Conservation (phyloP, 2,113 vertebrate species). For the Rhinichthys klamathensis region DNA sequence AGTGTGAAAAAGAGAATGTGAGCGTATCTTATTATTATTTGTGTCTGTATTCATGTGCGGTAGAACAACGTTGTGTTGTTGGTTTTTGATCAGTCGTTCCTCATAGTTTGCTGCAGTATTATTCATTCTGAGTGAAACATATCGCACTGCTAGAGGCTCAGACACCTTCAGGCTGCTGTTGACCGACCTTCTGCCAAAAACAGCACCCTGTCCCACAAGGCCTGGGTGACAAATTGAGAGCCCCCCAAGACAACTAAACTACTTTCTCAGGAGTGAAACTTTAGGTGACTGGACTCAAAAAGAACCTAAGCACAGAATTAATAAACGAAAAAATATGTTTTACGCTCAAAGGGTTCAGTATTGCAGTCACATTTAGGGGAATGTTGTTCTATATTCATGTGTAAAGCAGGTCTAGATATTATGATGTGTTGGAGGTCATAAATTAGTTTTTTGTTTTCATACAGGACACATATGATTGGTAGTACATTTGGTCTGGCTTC, state of each 20-base stretch:
- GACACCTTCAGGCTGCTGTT: neutral
- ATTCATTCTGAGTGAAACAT: neutral
- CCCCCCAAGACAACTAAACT: conserved; percentile 2
- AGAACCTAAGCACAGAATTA: neutral
- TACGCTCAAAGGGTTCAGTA: neutral
- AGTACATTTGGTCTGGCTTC: neutral
- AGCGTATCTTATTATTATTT: neutral
- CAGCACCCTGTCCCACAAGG: conserved; percentile 22
- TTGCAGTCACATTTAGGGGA: neutral
- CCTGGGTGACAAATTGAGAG: conserved; percentile 9
- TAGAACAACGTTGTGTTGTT: neutral
- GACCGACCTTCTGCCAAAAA: conserved; percentile 35
- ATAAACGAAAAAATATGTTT: neutral
- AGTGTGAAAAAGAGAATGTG: neutral
- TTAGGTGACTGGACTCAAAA: conserved; percentile 4
- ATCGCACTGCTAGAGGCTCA: conserved; percentile 2
- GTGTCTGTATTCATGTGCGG: neutral
- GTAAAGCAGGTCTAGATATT: neutral
- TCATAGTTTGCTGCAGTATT: conserved; percentile 14
- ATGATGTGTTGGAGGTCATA: neutral
- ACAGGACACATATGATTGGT: neutral
- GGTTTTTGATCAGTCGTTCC: conserved; percentile 3
- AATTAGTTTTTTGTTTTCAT: neutral
- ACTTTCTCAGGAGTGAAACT: conserved; percentile 9
- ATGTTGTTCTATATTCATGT: neutral